Percentiles rank a stretch among this genome's conserved stretches.
Evolutionary conservation across 2,113 vertebrate species (phyloP).

Genomic region (Sciurus niger): DNA sequence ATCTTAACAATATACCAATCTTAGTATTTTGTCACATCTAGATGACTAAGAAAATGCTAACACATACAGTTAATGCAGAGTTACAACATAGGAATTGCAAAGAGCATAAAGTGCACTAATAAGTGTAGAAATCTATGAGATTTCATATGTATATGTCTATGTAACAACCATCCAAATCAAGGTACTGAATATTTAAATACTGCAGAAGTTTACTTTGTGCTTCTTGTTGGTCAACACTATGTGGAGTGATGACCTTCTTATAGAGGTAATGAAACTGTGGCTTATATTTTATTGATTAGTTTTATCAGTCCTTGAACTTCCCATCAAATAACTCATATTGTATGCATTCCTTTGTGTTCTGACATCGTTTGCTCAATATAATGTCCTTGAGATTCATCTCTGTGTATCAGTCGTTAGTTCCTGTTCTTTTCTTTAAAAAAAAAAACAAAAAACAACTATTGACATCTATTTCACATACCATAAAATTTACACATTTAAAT

Average conservation of each 20-base stretch:
- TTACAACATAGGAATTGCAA: background rate
- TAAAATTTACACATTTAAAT: background rate
- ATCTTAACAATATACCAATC: constrained; percentile 17
- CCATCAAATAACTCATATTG: background rate
- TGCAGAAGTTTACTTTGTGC: background rate
- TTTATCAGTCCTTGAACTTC: background rate
- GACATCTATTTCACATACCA: background rate
- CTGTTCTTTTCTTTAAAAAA: background rate
- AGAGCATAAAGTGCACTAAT: background rate
- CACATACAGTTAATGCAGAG: background rate
- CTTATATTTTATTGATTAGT: background rate
- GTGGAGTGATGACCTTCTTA: background rate
- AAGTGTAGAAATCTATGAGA: background rate
- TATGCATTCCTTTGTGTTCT: background rate
- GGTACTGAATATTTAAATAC: background rate
- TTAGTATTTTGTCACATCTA: background rate
- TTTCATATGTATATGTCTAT: background rate
- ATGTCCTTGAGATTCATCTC: constrained; percentile 6
- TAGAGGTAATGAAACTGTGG: background rate
- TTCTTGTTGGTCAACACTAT: background rate
- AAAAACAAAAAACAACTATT: background rate
- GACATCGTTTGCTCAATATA: background rate
- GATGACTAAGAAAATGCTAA: constrained; percentile 41
- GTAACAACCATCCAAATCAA: background rate
- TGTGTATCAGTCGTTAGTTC: background rate